Conservation (phyloP, 1,140 invertebrate genomes). For the Tribolium madens region DNA sequence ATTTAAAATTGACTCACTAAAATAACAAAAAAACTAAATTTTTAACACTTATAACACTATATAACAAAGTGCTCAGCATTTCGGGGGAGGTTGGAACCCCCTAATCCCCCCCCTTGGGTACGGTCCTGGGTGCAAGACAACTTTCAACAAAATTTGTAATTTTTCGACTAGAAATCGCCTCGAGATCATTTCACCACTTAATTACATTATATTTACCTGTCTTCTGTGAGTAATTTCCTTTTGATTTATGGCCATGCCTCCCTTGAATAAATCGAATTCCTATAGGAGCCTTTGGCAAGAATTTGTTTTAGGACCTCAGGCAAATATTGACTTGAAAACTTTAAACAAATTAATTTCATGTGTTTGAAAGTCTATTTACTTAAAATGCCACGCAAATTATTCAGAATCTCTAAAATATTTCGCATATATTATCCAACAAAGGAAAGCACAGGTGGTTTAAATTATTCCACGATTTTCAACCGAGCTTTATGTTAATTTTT, state of each 20-base stretch:
- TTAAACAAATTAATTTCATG: not conserved
- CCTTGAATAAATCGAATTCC: not conserved
- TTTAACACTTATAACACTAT: too few relatives aligned
- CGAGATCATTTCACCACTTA: not conserved
- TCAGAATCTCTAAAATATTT: not conserved
- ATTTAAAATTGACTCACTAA: too few relatives aligned
- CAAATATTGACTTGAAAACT: conserved; percentile 1
- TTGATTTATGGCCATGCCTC: conserved; percentile 1
- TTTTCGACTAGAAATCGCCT: not conserved
- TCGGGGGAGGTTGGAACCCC: too few relatives aligned
- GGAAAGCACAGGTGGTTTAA: not conserved
- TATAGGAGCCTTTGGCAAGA: not conserved
- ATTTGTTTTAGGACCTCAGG: not conserved
- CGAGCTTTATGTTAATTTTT: not conserved
- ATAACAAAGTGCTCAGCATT: too few relatives aligned
- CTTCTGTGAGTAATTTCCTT: not conserved
- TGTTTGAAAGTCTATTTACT: not conserved
- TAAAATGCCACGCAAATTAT: not conserved
- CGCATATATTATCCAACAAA: not conserved
- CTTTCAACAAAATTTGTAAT: too few relatives aligned
- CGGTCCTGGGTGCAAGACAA: too few relatives aligned
- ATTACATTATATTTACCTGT: conserved; percentile 11
- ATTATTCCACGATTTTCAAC: too few relatives aligned
- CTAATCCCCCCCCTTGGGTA: too few relatives aligned
- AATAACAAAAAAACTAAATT: too few relatives aligned